Percentiles rank a stretch among this genome's conserved stretches.
Evolutionary conservation across 2,113 vertebrate species (phyloP).

Genomic region (Pelecanus crispus): DNA sequence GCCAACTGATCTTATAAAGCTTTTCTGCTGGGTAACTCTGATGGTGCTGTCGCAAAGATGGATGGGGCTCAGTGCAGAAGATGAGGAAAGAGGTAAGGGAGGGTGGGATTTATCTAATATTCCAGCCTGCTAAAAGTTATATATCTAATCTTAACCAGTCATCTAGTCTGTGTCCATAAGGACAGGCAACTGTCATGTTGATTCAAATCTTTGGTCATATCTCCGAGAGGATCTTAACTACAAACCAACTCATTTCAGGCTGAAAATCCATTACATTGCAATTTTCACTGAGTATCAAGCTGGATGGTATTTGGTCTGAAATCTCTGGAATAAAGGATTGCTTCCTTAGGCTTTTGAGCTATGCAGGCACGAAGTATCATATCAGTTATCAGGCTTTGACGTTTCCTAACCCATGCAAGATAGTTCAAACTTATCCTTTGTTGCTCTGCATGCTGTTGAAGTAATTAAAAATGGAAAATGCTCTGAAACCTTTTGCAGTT

Average conservation of each 20-base stretch:
- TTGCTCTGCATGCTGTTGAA: neutral
- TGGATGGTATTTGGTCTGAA: neutral
- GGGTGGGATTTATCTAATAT: neutral
- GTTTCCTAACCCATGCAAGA: neutral
- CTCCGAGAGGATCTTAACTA: neutral
- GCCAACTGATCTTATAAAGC: neutral
- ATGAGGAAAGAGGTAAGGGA: neutral
- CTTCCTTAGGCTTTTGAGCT: neutral
- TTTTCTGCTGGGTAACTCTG: neutral
- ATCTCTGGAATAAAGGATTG: neutral
- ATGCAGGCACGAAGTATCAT: neutral
- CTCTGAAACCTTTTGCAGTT: neutral
- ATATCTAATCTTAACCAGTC: constrained; percentile 29
- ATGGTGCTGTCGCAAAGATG: neutral
- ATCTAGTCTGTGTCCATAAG: neutral
- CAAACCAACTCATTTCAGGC: constrained; percentile 2
- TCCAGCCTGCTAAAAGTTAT: neutral
- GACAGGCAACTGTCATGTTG: constrained; percentile 24
- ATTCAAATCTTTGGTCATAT: constrained; percentile 6
- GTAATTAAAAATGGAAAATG: constrained; percentile 16
- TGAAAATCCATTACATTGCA: constrained; percentile 21
- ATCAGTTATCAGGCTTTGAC: neutral
- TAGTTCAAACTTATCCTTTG: neutral
- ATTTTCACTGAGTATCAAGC: neutral
- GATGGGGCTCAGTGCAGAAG: neutral